These are phyloP conservation scores for Axinella damicornis DNA, from an alignment of 37 sponge, comb jelly and placozoan species.

Conservation along the genomic window DNA sequence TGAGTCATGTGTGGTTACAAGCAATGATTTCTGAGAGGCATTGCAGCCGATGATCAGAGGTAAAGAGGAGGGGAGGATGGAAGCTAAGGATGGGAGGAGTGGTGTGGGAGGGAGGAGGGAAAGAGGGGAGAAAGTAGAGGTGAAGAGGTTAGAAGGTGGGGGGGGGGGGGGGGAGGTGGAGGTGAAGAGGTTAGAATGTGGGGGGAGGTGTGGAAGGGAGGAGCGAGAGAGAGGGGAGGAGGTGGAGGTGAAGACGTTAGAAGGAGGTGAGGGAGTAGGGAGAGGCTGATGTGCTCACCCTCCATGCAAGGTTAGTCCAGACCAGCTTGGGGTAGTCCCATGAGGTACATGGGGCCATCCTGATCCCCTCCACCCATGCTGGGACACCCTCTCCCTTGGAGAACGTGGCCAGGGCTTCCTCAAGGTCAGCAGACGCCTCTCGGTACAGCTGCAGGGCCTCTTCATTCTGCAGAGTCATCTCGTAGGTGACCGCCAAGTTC, in stretches of 20 bases:
- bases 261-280: no score
- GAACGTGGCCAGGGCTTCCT: constrained; percentile 30
- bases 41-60: no score
- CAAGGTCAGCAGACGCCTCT: constrained; percentile 44
- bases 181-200: not conserved
- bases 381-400: not conserved
- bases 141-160: no score
- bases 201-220: not conserved
- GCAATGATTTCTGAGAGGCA: no score
- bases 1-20: no score
- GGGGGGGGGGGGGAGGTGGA: no score
- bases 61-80: no score
- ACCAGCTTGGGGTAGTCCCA: constrained; percentile 78
- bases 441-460: constrained; percentile 55
- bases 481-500: constrained; percentile 66
- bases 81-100: no score
- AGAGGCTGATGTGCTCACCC: not conserved
- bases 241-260: no score
- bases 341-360: constrained; percentile 14
- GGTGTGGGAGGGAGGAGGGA: no score
- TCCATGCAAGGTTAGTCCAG: constrained; percentile 22
- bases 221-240: no score
- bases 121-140: no score
- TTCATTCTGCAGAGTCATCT: constrained; percentile 61
- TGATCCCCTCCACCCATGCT: constrained; percentile 24